These are phyloP conservation scores for Etheostoma perlongum DNA, from an alignment of 2,797 vertebrate genomes.

Conservation along the genomic window DNA sequence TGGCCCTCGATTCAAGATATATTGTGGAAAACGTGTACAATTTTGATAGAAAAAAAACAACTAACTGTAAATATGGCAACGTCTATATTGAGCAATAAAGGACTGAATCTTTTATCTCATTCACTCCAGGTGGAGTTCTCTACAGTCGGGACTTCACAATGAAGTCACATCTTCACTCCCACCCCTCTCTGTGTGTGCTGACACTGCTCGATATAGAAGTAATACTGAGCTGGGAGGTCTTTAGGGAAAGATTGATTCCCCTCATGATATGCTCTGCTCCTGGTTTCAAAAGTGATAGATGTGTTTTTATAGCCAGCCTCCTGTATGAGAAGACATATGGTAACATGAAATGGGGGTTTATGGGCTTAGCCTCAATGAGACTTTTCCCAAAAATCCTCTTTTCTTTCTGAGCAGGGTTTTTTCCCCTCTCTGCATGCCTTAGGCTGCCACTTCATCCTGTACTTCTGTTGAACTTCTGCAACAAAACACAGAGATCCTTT, in stretches of 20 bases:
- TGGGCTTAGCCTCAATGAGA: conserved; percentile 37
- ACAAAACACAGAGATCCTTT: conserved; percentile 13
- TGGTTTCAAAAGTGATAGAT: conserved; percentile 65
- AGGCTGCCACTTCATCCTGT: conserved; percentile 20
- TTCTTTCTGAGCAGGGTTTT: conserved; percentile 14
- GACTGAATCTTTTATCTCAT: neutral
- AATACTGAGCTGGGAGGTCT: conserved; percentile 54
- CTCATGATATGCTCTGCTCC: conserved; percentile 43
- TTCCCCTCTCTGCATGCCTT: conserved; percentile 3
- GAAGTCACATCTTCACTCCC: conserved; percentile 31
- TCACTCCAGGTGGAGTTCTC: conserved; percentile 28
- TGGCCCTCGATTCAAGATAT: neutral
- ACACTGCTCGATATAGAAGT: conserved; percentile 41
- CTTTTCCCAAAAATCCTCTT: conserved; percentile 39
- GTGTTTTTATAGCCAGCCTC: conserved; percentile 57
- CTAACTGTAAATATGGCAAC: neutral
- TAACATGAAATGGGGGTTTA: conserved; percentile 52
- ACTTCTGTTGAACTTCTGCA: conserved; percentile 26
- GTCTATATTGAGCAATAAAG: neutral
- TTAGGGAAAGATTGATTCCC: conserved; percentile 61
- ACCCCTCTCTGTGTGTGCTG: conserved; percentile 19
- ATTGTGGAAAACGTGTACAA: neutral
- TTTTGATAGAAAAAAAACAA: neutral
- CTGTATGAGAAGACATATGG: conserved; percentile 50
- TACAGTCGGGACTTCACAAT: conserved; percentile 35